phyloP scores from a whole-genome alignment of 2,797 vertebrate species.

The Sarcoramphus papa region DNA sequence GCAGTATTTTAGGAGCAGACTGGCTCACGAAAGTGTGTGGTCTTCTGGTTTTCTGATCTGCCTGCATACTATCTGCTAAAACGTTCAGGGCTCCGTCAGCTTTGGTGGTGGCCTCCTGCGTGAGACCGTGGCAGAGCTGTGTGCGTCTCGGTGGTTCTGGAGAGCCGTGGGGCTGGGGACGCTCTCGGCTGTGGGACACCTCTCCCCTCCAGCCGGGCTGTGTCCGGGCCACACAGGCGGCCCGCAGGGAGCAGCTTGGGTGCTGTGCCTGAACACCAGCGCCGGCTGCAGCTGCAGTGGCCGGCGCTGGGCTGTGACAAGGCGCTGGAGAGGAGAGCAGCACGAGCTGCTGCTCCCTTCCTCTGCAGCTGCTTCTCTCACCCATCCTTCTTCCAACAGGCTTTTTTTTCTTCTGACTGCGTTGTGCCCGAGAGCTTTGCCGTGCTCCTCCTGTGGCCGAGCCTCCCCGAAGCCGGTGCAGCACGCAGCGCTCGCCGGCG shows the following conservation, averaged over 20 bases:
- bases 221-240: fast-evolving
- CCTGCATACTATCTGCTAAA: fast-evolving
- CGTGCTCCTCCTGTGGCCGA: fast-evolving
- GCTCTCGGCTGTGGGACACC: neutral
- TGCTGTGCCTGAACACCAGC: neutral
- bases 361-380: neutral
- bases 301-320: neutral
- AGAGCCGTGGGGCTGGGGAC: neutral
- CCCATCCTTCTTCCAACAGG: fast-evolving
- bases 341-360: neutral
- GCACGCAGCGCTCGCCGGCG: fast-evolving
- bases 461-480: neutral
- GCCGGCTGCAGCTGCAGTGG: neutral
- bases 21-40: neutral
- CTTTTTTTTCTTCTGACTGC: neutral
- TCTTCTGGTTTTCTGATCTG: neutral
- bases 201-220: too few relatives aligned
- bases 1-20: neutral
- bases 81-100: fast-evolving
- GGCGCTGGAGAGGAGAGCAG: neutral
- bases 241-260: fast-evolving
- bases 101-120: neutral
- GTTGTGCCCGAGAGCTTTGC: fast-evolving
- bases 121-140: neutral
- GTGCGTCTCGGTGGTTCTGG: fast-evolving